These are phyloP conservation scores for Steatornis caripensis DNA, from an alignment of 2,113 vertebrate genomes.

Conservation along the genomic window DNA sequence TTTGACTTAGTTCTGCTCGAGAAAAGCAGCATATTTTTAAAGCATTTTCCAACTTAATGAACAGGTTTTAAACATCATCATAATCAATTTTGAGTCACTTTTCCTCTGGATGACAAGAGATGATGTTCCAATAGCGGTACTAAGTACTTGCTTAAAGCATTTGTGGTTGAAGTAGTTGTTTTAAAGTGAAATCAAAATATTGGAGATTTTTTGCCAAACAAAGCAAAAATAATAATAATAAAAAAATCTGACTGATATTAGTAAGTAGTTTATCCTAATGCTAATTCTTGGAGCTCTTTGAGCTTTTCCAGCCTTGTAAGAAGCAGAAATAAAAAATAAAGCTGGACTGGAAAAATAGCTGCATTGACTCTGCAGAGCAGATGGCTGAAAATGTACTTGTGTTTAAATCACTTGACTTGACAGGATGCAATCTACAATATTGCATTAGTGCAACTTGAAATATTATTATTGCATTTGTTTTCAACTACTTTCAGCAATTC, in stretches of 20 bases:
- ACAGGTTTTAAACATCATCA: not conserved
- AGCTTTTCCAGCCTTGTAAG: not conserved
- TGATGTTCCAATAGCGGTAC: not conserved
- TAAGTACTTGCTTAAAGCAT: not conserved
- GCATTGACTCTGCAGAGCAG: not conserved
- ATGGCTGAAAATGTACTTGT: not conserved
- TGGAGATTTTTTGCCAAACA: not conserved
- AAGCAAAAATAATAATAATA: not conserved
- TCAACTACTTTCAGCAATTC: conserved; percentile 28
- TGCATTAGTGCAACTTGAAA: conserved; percentile 39
- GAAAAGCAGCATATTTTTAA: not conserved
- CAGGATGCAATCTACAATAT: conserved; percentile 23
- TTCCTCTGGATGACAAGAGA: not conserved
- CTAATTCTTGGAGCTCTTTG: not conserved
- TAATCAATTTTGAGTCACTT: not conserved
- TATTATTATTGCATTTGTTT: conserved; percentile 46
- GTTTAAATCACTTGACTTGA: conserved; percentile 20
- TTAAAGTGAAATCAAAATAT: not conserved
- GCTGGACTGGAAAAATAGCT: not conserved
- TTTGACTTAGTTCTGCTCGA: not conserved
- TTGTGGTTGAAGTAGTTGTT: not conserved
- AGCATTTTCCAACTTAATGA: not conserved
- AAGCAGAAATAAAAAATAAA: not conserved
- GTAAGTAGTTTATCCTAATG: not conserved
- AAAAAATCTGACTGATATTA: not conserved